These are phyloP conservation scores for Lagria hirta DNA, from an alignment of 2,888 invertebrate species.

Conservation along the genomic window DNA sequence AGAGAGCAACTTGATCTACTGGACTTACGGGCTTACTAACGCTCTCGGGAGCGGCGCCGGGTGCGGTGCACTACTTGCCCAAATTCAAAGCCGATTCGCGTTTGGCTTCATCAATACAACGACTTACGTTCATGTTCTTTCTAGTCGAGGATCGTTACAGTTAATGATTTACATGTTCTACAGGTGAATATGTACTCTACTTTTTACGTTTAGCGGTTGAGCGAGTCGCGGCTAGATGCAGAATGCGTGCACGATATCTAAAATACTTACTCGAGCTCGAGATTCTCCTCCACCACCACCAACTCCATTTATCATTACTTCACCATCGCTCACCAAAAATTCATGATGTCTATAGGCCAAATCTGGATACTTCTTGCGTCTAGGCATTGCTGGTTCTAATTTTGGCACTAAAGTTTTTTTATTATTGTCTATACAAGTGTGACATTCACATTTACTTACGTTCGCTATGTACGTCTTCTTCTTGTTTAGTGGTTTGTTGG, in stretches of 20 bases:
- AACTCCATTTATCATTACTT: constrained; percentile 62
- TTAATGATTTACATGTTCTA: constrained; percentile 17
- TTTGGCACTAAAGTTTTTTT: constrained; percentile 56
- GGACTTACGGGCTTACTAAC: constrained; percentile 22
- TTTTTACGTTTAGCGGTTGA: constrained; percentile 22
- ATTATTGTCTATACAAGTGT: too few relatives aligned
- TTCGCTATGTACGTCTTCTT: constrained; percentile 49
- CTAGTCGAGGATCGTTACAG: constrained; percentile 9
- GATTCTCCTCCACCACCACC: constrained; percentile 60
- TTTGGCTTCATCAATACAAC: constrained; percentile 3
- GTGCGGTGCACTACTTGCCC: constrained; percentile 22
- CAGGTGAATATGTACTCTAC: constrained; percentile 16
- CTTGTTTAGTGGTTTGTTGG: constrained; percentile 42
- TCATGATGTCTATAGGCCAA: constrained; percentile 86
- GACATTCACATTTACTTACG: too few relatives aligned
- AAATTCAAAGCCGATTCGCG: too few relatives aligned
- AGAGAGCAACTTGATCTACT: constrained; percentile 30
- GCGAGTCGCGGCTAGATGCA: constrained; percentile 23
- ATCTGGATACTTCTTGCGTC: constrained; percentile 87
- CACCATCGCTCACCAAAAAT: constrained; percentile 65
- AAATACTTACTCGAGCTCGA: constrained; percentile 64
- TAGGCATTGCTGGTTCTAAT: constrained; percentile 81
- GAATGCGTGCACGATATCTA: constrained; percentile 27
- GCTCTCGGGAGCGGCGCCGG: constrained; percentile 35
- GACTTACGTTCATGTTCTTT: constrained; percentile 11